These are phyloP conservation scores for Acronicta psi DNA, from an alignment of 2,888 invertebrate species.

Conservation along the genomic window DNA sequence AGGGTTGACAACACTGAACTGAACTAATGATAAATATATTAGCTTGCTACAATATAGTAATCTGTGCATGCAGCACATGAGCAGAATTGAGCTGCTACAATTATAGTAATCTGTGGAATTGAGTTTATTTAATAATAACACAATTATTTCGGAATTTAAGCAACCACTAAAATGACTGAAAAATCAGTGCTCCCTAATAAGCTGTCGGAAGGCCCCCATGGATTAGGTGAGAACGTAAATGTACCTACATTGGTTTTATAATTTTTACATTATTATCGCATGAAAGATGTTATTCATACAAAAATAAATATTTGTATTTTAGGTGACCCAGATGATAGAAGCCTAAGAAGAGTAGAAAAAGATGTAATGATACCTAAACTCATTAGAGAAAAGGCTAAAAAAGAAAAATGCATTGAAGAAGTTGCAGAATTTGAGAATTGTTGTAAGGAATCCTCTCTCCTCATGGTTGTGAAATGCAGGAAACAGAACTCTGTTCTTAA, in stretches of 20 bases:
- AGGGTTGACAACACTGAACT: too few species aligned
- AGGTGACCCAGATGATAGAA: slow-evolving; percentile 96
- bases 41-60: too few species aligned
- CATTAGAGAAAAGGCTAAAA: slow-evolving; percentile 94
- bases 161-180: slow-evolving; percentile 44
- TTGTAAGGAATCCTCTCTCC: slow-evolving; percentile 91
- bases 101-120: too few species aligned
- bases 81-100: too few species aligned
- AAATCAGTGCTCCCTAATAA: slow-evolving; percentile 81
- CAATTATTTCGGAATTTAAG: too few species aligned
- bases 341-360: slow-evolving; percentile 95
- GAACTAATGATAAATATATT: too few species aligned
- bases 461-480: slow-evolving; percentile 93
- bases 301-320: too few species aligned
- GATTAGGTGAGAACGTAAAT: slow-evolving; percentile 81
- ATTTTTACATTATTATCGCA: neutral
- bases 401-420: slow-evolving; percentile 93
- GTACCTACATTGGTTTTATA: neutral
- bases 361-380: slow-evolving; percentile 97
- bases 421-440: slow-evolving; percentile 92
- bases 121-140: too few species aligned
- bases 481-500: slow-evolving; percentile 91
- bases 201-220: slow-evolving; percentile 87
- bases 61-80: too few species aligned
- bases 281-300: too few species aligned